Evolutionary conservation across 64 coral and sea anemone species (phyloP).

Genomic region (Porites lutea): DNA sequence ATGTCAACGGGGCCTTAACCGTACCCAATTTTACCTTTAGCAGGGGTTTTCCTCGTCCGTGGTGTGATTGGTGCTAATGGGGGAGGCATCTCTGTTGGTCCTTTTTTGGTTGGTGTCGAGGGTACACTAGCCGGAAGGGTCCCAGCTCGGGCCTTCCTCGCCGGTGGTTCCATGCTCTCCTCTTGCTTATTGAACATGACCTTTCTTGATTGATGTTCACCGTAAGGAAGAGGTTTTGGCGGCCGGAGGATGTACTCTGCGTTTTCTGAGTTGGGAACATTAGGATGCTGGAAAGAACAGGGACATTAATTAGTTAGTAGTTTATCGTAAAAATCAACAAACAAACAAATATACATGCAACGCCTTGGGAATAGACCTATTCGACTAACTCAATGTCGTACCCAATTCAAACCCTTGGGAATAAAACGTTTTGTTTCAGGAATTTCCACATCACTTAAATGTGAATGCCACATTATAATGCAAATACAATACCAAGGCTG

Average conservation of each 20-base stretch:
- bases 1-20: no score
- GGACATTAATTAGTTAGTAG: not conserved
- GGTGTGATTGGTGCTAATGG: constrained; percentile 72
- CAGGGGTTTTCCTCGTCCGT: constrained; percentile 32
- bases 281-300: constrained; percentile 48
- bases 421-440: no score
- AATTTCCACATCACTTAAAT: no score
- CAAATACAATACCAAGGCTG: no score
- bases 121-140: constrained; percentile 71
- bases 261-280: constrained; percentile 38
- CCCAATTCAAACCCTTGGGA: no score
- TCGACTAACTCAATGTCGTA: no score
- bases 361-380: no score
- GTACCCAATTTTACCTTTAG: constrained; percentile 42
- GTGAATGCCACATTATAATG: no score
- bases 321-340: no score
- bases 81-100: constrained; percentile 67
- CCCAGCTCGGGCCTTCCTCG: constrained; percentile 65
- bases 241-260: constrained; percentile 78
- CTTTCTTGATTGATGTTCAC: constrained; percentile 21
- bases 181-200: constrained; percentile 7
- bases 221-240: constrained; percentile 72
- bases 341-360: no score
- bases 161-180: not conserved
- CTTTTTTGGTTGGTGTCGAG: constrained; percentile 63